Evolutionary conservation across 2,113 vertebrate genomes (phyloP), one percentile per base, ranked within the genome.

Genomic region (Gobius niger): DNA sequence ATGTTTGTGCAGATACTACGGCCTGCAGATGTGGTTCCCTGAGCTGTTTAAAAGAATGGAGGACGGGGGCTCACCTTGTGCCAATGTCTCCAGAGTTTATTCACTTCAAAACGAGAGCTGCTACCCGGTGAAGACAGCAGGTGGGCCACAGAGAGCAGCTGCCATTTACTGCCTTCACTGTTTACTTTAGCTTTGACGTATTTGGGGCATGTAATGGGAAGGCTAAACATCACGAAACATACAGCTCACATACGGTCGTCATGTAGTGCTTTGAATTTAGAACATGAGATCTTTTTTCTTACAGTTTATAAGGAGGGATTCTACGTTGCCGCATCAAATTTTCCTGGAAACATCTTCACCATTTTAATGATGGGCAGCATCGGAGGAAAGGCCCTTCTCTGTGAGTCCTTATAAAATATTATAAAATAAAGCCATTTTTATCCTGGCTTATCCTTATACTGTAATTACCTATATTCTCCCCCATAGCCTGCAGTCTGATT

Each of bases 1-100:
- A 3, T 75, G 0, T 77, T 42, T n/a, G 54, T 72, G 13, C 41
- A 93, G 93, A 4, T 93, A 90, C 68, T 93, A 93, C 7, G 92
- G 93, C 0, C 85, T 93, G 67, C 93, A 92, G 93, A 93, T 93
- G 92, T 94, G 92, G 92, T 91, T 92, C 65, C 92, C 92, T 0
- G 91, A 90, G 81, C 87, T 93, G 16, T 90, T 94, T 40, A 68
- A 60, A 15, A 86, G 90, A 61, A 41, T 82, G 0, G 91, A 93
- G 57, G 76, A 59, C 0, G 90, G 90, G 0, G 91, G 91, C 4
- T 90, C 90, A 0, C 87, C 92, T 1, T 93, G 93, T 40, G 63
- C 86, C 64, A 91, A 90, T 56, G 11, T 73, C 18, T 83, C 89
- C 15, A 51, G 44, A 9, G 15, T 16, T 0, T 77, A 75, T 47